Evolutionary conservation across 2,888 invertebrate species (phyloP).

Genomic region (Petrophora chlorosata): DNA sequence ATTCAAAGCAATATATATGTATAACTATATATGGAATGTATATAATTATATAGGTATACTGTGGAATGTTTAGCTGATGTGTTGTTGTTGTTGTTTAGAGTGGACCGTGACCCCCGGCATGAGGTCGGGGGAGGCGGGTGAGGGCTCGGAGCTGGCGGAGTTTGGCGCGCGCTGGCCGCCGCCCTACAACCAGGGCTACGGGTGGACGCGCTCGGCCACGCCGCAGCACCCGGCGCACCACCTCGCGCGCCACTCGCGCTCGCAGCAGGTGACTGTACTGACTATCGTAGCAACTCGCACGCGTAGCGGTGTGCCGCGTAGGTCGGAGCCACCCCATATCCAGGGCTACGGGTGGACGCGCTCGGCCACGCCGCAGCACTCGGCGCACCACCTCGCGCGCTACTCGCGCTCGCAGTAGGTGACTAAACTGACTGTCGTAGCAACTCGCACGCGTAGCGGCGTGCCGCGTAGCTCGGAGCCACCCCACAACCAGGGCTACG

Average conservation of each 20-base stretch:
- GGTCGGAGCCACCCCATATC: neutral
- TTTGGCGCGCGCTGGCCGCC: slow-evolving; percentile 82
- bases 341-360: neutral
- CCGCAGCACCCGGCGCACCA: slow-evolving; percentile 81
- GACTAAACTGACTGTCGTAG: slow-evolving; percentile 18
- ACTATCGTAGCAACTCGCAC: slow-evolving; percentile 6
- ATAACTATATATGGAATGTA: no score
- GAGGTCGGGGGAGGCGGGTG: slow-evolving; percentile 83
- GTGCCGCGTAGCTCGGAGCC: neutral
- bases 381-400: slow-evolving; percentile 71
- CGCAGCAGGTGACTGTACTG: slow-evolving; percentile 66
- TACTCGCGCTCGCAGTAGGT: slow-evolving; percentile 81
- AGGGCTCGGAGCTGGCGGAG: slow-evolving; percentile 83
- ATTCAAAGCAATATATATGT: neutral
- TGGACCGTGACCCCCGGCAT: slow-evolving; percentile 79
- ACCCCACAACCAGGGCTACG: neutral
- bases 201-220: slow-evolving; percentile 80
- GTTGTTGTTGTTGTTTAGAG: slow-evolving; percentile 48
- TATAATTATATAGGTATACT: no score
- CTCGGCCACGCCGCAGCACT: slow-evolving; percentile 77
- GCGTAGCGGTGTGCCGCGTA: neutral
- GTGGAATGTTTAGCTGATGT: no score
- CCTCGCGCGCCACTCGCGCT: slow-evolving; percentile 79
- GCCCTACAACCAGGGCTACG: slow-evolving; percentile 83
- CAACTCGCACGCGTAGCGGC: slow-evolving; percentile 3